Percentiles rank a stretch among this genome's conserved stretches.
These are phyloP conservation scores for Micromys minutus DNA, from an alignment of 2,113 vertebrate species.

Conservation along the genomic window DNA sequence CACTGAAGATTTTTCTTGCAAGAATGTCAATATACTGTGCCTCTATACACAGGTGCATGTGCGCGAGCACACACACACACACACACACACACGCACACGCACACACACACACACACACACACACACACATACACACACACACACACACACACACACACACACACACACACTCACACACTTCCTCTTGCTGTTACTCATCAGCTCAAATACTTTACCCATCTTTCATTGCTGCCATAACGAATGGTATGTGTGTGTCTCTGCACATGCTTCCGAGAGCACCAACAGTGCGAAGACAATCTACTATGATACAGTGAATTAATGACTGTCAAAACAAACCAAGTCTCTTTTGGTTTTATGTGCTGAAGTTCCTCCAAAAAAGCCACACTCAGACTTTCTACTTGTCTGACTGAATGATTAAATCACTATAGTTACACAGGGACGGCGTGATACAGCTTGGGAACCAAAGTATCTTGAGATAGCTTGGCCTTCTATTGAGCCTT, in stretches of 20 bases:
- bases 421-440: not conserved
- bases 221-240: not conserved
- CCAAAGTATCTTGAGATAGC: not conserved
- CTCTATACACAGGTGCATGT: too few relatives aligned
- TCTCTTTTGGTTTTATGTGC: not conserved
- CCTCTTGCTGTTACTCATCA: not conserved
- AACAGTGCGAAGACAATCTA: too few relatives aligned
- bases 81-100: too few relatives aligned
- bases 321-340: not conserved
- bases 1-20: not conserved
- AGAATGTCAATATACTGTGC: too few relatives aligned
- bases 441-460: not conserved
- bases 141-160: accelerated
- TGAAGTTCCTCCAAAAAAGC: not conserved
- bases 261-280: not conserved
- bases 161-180: accelerated
- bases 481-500: not conserved
- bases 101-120: too few relatives aligned
- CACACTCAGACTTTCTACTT: not conserved
- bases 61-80: too few relatives aligned
- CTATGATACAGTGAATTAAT: not conserved
- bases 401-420: not conserved
- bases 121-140: accelerated
- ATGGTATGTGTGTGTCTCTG: not conserved
- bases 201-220: not conserved